Conservation (phyloP, 2,113 vertebrate genomes). For the Chascanopsetta lugubris region DNA sequence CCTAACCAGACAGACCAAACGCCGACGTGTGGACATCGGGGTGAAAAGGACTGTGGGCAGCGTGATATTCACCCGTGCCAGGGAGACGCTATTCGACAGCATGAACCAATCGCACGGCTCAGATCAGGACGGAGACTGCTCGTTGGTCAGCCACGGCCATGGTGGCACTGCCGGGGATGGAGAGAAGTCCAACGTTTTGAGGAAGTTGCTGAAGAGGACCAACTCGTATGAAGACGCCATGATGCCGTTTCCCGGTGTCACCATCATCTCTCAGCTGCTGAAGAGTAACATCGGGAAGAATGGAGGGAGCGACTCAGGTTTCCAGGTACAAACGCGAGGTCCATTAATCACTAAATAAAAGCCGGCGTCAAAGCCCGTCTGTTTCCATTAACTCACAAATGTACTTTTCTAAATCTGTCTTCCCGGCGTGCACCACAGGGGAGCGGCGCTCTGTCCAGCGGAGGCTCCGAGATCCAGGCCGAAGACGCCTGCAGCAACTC, state of each 20-base stretch:
- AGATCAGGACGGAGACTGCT: slow-evolving; percentile 95
- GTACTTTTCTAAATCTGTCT: not conserved
- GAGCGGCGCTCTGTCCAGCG: slow-evolving; percentile 93
- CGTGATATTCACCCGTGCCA: slow-evolving; percentile 90
- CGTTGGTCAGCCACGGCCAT: slow-evolving; percentile 87
- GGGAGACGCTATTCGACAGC: slow-evolving; percentile 91
- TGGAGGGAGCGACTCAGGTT: slow-evolving; percentile 93
- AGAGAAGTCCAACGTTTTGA: slow-evolving; percentile 97
- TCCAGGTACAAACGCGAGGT: slow-evolving; percentile 81
- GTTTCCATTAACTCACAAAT: not conserved
- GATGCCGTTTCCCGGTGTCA: slow-evolving; percentile 97
- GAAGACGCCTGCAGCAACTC: slow-evolving; percentile 99
- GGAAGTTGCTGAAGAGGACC: slow-evolving; percentile 98
- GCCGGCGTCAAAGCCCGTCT: too few species aligned
- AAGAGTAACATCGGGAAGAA: slow-evolving; percentile 99
- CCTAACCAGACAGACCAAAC: slow-evolving; percentile 99
- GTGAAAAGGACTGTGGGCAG: slow-evolving; percentile 98
- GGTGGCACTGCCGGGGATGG: slow-evolving; percentile 79
- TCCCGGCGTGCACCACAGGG: slow-evolving; percentile 55
- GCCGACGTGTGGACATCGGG: slow-evolving; percentile 99
- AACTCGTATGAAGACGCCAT: slow-evolving; percentile 98
- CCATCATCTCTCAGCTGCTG: slow-evolving; percentile 99
- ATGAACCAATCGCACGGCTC: slow-evolving; percentile 96
- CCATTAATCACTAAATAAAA: not conserved
- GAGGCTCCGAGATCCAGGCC: slow-evolving; percentile 96